Conservation (phyloP, 2,888 invertebrate genomes). For the Acholoe squamosa region DNA sequence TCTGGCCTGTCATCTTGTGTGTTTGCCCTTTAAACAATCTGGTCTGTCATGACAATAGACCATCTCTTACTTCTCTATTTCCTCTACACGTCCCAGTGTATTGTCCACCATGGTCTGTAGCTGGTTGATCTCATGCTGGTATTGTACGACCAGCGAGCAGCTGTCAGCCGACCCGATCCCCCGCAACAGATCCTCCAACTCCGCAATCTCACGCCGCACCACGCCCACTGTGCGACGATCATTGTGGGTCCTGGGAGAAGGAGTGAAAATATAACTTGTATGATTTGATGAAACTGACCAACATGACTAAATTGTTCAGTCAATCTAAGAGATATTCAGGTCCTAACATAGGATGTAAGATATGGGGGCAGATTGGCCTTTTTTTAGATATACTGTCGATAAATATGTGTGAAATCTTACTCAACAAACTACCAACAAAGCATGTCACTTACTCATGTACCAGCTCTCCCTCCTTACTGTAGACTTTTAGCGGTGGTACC, state of each 20-base stretch:
- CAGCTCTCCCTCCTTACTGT: slow-evolving; percentile 52
- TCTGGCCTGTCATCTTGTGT: too few relatives aligned
- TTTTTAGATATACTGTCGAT: too few relatives aligned
- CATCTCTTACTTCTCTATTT: slow-evolving; percentile 72
- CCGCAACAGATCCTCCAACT: slow-evolving; percentile 75
- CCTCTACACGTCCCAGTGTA: slow-evolving; percentile 73
- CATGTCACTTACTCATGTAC: slow-evolving; percentile 69
- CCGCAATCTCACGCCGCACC: slow-evolving; percentile 75
- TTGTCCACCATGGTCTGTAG: slow-evolving; percentile 70
- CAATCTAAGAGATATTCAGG: too few relatives aligned
- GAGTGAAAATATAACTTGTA: neutral
- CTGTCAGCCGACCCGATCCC: slow-evolving; percentile 75
- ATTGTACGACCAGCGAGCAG: slow-evolving; percentile 74
- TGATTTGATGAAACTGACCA: too few relatives aligned
- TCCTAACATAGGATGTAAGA: too few relatives aligned
- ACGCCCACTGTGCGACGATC: slow-evolving; percentile 71
- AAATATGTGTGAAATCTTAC: too few relatives aligned
- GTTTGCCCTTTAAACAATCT: too few relatives aligned
- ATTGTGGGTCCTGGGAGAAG: slow-evolving; percentile 32
- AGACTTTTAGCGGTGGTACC: slow-evolving; percentile 61
- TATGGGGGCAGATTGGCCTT: too few relatives aligned
- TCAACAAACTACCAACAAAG: too few relatives aligned
- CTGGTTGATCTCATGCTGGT: slow-evolving; percentile 75
- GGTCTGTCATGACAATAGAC: too few relatives aligned
- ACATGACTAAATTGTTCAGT: too few relatives aligned